These are phyloP conservation scores for Acropora yongei DNA, from an alignment of 64 coral and sea anemone genomes.

Conservation along the genomic window DNA sequence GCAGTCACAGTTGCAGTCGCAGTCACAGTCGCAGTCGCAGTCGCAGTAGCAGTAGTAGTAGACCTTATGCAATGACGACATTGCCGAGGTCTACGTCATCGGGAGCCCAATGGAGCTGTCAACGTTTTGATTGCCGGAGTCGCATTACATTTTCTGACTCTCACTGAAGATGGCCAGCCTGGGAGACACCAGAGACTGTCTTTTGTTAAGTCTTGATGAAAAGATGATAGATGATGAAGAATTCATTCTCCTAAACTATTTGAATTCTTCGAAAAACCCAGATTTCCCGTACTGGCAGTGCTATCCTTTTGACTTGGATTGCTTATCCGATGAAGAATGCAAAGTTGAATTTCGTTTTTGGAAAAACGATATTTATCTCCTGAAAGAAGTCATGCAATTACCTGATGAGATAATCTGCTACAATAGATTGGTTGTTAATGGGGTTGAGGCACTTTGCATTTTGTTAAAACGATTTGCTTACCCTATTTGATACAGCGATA, in stretches of 20 bases:
- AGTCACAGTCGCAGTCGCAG: no score
- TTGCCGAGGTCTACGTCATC: background rate
- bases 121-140: background rate
- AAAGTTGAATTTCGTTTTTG: slow-evolving; percentile 50
- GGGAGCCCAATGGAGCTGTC: background rate
- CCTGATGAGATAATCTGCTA: slow-evolving; percentile 63
- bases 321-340: slow-evolving; percentile 39
- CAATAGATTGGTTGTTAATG: no score
- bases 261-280: background rate
- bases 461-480: background rate
- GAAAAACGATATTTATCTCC: slow-evolving; percentile 47
- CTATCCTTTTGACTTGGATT: slow-evolving; percentile 36
- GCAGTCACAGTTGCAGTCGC: no score
- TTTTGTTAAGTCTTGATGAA: background rate
- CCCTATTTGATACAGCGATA: background rate
- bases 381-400: slow-evolving; percentile 49
- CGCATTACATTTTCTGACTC: background rate
- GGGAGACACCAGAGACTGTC: background rate
- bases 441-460: background rate
- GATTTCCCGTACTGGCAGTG: background rate
- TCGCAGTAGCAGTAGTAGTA: no score
- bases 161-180: background rate
- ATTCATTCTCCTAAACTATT: background rate
- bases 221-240: background rate
- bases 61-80: background rate